Evolutionary conservation across 2,113 vertebrate genomes (phyloP), one percentile per base, ranked within the genome.

Genomic region (Acrocephalus kingi): DNA sequence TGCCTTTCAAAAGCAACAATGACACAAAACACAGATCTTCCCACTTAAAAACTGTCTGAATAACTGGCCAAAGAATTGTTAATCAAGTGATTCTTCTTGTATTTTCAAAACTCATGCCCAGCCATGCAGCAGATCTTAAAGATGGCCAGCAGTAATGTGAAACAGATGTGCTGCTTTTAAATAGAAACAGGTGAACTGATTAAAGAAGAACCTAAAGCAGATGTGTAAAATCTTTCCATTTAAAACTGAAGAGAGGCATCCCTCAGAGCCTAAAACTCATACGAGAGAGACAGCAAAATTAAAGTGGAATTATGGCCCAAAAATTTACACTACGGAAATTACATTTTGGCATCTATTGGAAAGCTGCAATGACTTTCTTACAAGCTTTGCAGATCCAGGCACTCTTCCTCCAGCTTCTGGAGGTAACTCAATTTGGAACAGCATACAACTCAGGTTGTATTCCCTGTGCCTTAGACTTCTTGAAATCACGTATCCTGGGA

Each of bases 121-220:
- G 91, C 91, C 93, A 86, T 82, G 88, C 45, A 94, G 90, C 71
- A 87, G 90, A 97, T 96, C 79, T 84, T 93, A 94, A 96, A 95
- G 90, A 97, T 96, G 92, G 81, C 78, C 88, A 92, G 68, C 49
- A 83, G 55, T 95, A 95, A 97, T 10, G 37, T 58, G 83, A 96
- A 97, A 85, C 97, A 97, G 68, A 96, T 96, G 95, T 80, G 59
- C 56, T 88, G 66, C 55, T 84, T 93, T 96, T 96, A 97, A 97
- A 87, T 79, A 96, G 94, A 97, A 97, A 95, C 96, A 96, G 94
- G 97, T 97, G 94, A 96, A 91, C 81, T 86, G 84, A 96, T 93
- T 97, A 93, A 96, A 96, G 72, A 90, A 59, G 92, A 96, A 96
- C 84, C 63, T 87, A 92, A 97, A 96, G 86, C 96, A 97, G 93